A percentile compares a stretch with the other conserved stretches of the same genome.
phyloP scores from a whole-genome alignment of 2,113 vertebrate genomes.

The Etia nguti region DNA sequence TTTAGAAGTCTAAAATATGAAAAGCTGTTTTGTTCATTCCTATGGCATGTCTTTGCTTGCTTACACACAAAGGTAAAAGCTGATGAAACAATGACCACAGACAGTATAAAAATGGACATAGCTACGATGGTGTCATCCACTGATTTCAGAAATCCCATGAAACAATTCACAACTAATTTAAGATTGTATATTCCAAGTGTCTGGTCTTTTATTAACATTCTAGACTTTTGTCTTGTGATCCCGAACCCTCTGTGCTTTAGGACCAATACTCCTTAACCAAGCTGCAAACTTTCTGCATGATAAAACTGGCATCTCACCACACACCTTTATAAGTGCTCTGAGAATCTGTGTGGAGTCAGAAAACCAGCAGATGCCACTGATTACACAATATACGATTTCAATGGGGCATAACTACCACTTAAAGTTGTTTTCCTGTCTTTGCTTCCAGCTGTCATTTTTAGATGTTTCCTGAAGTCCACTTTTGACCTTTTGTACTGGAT shows the following conservation, averaged over 20 bases:
- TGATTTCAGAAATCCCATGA: background rate
- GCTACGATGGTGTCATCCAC: background rate
- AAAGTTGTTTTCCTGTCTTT: background rate
- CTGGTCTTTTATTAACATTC: background rate
- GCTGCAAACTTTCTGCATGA: background rate
- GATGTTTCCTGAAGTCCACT: background rate
- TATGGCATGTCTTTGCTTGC: background rate
- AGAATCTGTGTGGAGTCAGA: background rate
- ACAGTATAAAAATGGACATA: background rate
- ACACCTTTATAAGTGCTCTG: background rate
- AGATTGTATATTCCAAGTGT: background rate
- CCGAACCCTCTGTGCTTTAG: background rate
- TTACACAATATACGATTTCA: background rate
- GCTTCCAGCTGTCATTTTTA: background rate
- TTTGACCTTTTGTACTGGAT: background rate
- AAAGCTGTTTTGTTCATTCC: background rate
- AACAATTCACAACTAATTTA: background rate
- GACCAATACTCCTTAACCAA: background rate
- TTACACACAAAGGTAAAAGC: background rate
- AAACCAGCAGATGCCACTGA: background rate
- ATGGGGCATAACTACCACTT: background rate
- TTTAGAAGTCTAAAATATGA: background rate
- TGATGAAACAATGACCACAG: background rate
- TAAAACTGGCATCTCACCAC: background rate
- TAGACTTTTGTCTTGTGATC: background rate